Base-by-base conservation (phyloP, 2,888 invertebrate genomes). In the Quadroppia sp. region DNA sequence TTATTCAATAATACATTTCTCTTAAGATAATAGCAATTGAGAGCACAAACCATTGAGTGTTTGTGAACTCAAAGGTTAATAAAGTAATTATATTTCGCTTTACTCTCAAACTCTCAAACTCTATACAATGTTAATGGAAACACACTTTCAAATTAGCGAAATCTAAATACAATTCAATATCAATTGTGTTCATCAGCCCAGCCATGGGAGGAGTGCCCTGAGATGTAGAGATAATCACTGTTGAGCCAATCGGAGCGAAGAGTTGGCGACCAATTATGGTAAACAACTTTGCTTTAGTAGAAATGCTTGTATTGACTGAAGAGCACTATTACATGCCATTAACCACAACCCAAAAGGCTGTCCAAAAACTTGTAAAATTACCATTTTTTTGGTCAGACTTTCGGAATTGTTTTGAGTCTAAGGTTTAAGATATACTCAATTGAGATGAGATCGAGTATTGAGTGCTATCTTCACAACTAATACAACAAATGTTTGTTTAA, bases 401-500 rank as follows among this genome's bases (percentile, higher is more conserved):
- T 67, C 42, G 23, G 42, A 28, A 32, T 20, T 23, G 20, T 23
- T 40, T 32, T 67, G 32, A 42, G 36, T 23, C 36, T 67, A 2
- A 67, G 23, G 42, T 40, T 42, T 40, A 42, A 36, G 67, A 67
- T 42, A 67, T 67, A 67, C 40, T 67, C 42, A 67, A 67, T 67
- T 67, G 67, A 42, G 67, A 67, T 67, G 67, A 40, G 67, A 67
- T 67, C 40, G 42, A 2, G 42, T 67, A 40, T 67, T 67, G n/a
- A 67, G 67, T 25, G 36, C 42, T 67, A 20, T 23, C 42, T 67
- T 36, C 7, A 56, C 17, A 42, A 40, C 28, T 28, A 9, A 30
- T 42, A 67, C 36, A 67, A 67, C 40, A 67, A 67, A 15, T 67
- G 42, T 67, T 67, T 67, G 67, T 67, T 67, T 67, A 42, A 42